Percentiles rank a stretch among this genome's conserved stretches.
Conservation (phyloP, 2,888 invertebrate genomes). For the Aleiodes alternator region DNA sequence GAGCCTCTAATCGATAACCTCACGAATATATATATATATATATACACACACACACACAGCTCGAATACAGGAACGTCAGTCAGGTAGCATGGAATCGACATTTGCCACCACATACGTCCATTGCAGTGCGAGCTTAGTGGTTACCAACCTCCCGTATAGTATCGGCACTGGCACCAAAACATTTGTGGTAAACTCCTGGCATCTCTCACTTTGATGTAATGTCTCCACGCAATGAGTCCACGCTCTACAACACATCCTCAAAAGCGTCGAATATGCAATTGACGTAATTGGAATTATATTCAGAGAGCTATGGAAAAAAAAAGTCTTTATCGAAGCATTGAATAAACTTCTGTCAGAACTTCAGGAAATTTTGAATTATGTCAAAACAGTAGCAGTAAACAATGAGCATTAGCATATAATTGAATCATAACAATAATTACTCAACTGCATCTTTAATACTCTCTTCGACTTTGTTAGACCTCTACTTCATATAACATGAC, state of each 20-base stretch:
- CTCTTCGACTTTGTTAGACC: slow-evolving; percentile 8
- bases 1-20: slow-evolving; percentile 27
- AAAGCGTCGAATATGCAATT: slow-evolving; percentile 11
- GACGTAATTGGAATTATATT: slow-evolving; percentile 19
- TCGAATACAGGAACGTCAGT: slow-evolving; percentile 27
- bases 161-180: slow-evolving; percentile 28
- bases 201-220: slow-evolving; percentile 32
- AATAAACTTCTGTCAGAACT: too few species aligned
- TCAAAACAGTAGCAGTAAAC: not conserved
- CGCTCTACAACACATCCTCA: slow-evolving; percentile 4
- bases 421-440: slow-evolving; percentile 11
- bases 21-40: too few species aligned
- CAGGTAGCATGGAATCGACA: slow-evolving; percentile 30
- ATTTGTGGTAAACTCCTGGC: slow-evolving; percentile 22
- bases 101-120: slow-evolving; percentile 34
- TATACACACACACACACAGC: slow-evolving; percentile 1
- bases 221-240: slow-evolving; percentile 27
- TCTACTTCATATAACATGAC: slow-evolving; percentile 12
- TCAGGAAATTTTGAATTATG: too few species aligned
- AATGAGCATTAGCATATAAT: slow-evolving; percentile 3
- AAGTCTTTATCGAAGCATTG: too few species aligned
- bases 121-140: slow-evolving; percentile 27
- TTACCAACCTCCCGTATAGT: slow-evolving; percentile 24
- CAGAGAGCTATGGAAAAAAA: too few species aligned
- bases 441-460: not conserved